Percentiles rank a stretch among this genome's conserved stretches.
Conservation (phyloP, 2,113 vertebrate genomes). For the Leiothrix lutea region DNA sequence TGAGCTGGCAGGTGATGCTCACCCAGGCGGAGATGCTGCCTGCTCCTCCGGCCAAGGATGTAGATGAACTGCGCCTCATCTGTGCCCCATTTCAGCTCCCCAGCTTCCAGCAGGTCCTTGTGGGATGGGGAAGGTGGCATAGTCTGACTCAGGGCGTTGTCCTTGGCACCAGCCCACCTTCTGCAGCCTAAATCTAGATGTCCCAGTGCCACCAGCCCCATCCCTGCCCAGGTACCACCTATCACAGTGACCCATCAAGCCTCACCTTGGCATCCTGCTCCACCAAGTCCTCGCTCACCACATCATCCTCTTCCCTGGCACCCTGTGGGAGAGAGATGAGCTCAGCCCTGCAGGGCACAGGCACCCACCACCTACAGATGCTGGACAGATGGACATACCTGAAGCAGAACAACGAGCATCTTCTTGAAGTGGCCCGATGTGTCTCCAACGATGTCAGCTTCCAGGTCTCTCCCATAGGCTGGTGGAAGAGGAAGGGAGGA, state of each 20-base stretch:
- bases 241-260: background rate
- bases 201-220: background rate
- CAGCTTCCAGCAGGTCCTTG: conserved; percentile 89
- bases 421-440: conserved; percentile 97
- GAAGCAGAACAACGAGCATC: conserved; percentile 93
- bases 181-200: background rate
- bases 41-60: conserved; percentile 91
- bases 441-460: conserved; percentile 84
- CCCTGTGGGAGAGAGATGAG: conserved; percentile 73
- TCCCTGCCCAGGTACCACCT: background rate
- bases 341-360: background rate
- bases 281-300: conserved; percentile 89
- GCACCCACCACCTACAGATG: background rate
- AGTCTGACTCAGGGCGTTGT: background rate
- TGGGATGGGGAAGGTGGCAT: background rate
- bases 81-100: conserved; percentile 92
- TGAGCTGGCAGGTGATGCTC: background rate
- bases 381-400: conserved; percentile 73
- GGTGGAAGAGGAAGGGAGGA: background rate
- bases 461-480: conserved; percentile 89
- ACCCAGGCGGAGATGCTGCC: conserved; percentile 91
- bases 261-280: conserved; percentile 88
- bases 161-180: background rate
- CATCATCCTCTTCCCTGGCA: conserved; percentile 87
- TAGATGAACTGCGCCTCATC: conserved; percentile 95